These are phyloP conservation scores for Brienomyrus brachyistius DNA, from an alignment of 2,113 vertebrate species.

Conservation along the genomic window DNA sequence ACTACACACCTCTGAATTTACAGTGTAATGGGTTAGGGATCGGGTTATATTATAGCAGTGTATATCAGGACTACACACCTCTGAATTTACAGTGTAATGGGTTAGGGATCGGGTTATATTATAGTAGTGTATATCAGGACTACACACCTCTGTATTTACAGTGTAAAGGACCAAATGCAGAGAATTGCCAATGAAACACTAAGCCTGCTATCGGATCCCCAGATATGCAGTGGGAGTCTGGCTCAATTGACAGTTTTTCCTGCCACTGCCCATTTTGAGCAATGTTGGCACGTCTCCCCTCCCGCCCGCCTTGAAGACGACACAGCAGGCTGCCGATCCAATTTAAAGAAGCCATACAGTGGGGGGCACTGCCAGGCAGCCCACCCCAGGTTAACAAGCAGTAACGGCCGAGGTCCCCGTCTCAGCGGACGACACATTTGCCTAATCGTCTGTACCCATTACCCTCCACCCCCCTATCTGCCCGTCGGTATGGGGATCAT, in stretches of 20 bases:
- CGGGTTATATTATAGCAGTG: background rate
- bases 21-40: background rate
- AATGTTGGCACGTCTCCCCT: background rate
- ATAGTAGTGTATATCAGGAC: too few species aligned
- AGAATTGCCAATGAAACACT: background rate
- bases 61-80: too few species aligned
- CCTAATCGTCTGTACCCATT: background rate
- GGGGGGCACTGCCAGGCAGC: background rate
- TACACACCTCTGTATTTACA: too few species aligned
- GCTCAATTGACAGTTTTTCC: too few species aligned
- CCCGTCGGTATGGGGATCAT: too few species aligned
- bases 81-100: too few species aligned
- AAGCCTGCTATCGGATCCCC: background rate
- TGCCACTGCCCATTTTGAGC: background rate
- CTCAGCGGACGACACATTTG: background rate
- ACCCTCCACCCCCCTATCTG: background rate
- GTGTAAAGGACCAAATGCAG: background rate
- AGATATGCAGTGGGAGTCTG: too few species aligned
- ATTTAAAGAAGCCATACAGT: background rate
- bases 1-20: background rate
- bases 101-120: too few species aligned
- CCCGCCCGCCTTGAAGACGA: background rate
- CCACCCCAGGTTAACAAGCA: background rate
- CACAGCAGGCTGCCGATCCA: background rate
- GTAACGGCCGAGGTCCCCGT: background rate